A percentile compares a stretch with the other conserved stretches of the same genome.
Evolutionary conservation across 1,140 invertebrate genomes (phyloP).

Genomic region (Palaemon carinicauda): DNA sequence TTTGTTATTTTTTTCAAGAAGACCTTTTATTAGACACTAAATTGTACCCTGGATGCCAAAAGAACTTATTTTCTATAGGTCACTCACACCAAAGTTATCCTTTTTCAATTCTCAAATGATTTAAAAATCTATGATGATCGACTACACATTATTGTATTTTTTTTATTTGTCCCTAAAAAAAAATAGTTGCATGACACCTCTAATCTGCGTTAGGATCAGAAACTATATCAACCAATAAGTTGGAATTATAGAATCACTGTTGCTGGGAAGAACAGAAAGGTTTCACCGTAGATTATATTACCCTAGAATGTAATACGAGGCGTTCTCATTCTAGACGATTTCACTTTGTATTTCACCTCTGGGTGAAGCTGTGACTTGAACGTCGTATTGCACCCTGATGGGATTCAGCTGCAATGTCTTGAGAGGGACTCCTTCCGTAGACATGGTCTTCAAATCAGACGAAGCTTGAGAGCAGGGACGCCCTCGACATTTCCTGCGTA

Average conservation of each 20-base stretch:
- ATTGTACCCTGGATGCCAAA: too few relatives aligned
- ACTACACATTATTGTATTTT: not conserved
- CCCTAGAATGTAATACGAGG: too few relatives aligned
- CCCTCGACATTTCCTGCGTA: not conserved
- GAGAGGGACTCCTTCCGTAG: not conserved
- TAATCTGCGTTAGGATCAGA: not conserved
- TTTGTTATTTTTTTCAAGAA: too few relatives aligned
- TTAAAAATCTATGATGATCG: not conserved
- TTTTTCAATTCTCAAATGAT: too few relatives aligned
- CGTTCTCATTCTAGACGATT: not conserved
- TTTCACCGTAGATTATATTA: too few relatives aligned
- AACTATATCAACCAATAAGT: too few relatives aligned
- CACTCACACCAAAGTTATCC: too few relatives aligned
- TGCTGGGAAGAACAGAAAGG: too few relatives aligned
- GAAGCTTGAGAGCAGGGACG: not conserved
- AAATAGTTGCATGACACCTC: not conserved
- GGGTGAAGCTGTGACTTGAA: not conserved
- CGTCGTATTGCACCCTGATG: not conserved
- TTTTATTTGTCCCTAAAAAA: not conserved
- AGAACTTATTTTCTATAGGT: too few relatives aligned
- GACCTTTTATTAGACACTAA: too few relatives aligned
- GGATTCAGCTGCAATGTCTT: slow-evolving; percentile 1
- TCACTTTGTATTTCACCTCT: not conserved
- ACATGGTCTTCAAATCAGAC: not conserved
- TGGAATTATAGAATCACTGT: too few relatives aligned